Percentiles rank a stretch among this genome's conserved stretches.
phyloP scores from a whole-genome alignment of 2,888 invertebrate species.

The Himalopsyche anomala region DNA sequence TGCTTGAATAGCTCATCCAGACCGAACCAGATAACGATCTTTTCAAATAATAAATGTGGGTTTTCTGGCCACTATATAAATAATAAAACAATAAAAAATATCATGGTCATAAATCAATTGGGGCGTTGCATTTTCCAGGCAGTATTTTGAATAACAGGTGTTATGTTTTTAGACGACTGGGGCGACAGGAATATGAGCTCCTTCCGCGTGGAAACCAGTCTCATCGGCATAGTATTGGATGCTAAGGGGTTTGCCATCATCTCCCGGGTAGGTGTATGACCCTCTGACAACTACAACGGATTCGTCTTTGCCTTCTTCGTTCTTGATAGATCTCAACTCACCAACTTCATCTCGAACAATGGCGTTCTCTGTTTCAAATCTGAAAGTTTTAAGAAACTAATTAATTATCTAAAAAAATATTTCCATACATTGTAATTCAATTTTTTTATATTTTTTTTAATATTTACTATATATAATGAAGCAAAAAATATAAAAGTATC shows the following conservation, averaged over 20 bases:
- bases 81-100: too few relatives aligned
- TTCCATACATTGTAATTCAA: too few relatives aligned
- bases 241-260: conserved; percentile 57
- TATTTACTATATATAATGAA: too few relatives aligned
- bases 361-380: conserved; percentile 63
- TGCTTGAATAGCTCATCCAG: too few relatives aligned
- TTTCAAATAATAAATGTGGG: too few relatives aligned
- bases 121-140: not conserved
- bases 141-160: not conserved
- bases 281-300: conserved; percentile 60
- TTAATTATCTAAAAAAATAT: not conserved
- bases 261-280: conserved; percentile 60
- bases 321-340: conserved; percentile 59
- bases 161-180: conserved; percentile 5
- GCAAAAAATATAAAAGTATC: too few relatives aligned
- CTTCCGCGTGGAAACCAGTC: conserved; percentile 64
- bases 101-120: not conserved
- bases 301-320: conserved; percentile 63
- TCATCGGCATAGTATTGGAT: conserved; percentile 62
- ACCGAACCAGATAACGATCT: too few relatives aligned
- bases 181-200: conserved; percentile 61
- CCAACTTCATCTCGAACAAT: conserved; percentile 63
- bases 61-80: too few relatives aligned
- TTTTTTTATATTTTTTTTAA: too few relatives aligned
- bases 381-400: conserved; percentile 42